A percentile compares a stretch with the other conserved stretches of the same genome.
Conservation (phyloP, 2,113 vertebrate species). For the Nesoenas mayeri region DNA sequence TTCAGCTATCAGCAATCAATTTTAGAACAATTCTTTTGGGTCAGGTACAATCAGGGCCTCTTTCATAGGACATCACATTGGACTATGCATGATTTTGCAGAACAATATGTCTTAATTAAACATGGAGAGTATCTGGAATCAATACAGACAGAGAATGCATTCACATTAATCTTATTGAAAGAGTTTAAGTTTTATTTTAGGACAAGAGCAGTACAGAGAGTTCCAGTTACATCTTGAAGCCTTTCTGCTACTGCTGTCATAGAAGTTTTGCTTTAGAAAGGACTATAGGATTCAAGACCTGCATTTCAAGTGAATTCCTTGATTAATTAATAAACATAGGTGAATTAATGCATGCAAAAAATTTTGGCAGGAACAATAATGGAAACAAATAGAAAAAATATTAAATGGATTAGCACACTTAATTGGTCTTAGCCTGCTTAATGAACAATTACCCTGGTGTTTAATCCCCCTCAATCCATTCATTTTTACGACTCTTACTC, state of each 20-base stretch:
- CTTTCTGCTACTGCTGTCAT: neutral
- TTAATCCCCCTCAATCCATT: slow-evolving; percentile 55
- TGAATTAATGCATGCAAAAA: neutral
- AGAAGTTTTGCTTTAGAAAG: neutral
- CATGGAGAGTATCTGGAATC: neutral
- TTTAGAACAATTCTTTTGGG: neutral
- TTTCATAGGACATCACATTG: neutral
- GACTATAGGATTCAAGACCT: neutral
- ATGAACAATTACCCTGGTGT: slow-evolving; percentile 55
- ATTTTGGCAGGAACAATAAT: neutral
- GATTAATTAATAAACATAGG: slow-evolving; percentile 8
- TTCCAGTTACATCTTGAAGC: slow-evolving; percentile 3
- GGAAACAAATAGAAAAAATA: slow-evolving; percentile 32
- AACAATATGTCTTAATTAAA: slow-evolving; percentile 28
- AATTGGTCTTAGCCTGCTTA: slow-evolving; percentile 51
- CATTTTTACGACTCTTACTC: neutral
- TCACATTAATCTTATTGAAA: slow-evolving; percentile 19
- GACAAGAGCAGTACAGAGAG: neutral
- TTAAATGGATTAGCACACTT: slow-evolving; percentile 37
- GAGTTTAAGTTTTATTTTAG: slow-evolving; percentile 10
- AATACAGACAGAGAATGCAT: neutral
- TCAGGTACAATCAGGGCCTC: neutral
- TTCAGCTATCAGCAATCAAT: neutral
- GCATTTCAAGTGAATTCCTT: neutral
- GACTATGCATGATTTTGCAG: neutral